A percentile compares a stretch with the other conserved stretches of the same genome.
Evolutionary conservation across 2,797 vertebrate species (phyloP).

Genomic region (Anas bernieri): DNA sequence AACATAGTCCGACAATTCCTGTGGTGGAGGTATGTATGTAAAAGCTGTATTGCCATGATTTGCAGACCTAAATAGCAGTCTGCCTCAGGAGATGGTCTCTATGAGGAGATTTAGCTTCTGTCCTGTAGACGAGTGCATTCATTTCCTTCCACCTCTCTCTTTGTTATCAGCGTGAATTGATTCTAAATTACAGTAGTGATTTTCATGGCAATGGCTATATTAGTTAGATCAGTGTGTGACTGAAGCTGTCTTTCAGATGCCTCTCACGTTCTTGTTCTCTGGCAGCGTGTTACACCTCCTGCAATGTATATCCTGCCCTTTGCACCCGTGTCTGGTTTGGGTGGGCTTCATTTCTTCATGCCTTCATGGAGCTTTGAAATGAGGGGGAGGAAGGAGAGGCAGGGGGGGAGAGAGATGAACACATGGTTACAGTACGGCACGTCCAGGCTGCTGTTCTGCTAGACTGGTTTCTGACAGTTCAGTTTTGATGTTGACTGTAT

Average conservation of each 20-base stretch:
- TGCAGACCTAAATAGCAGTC: not conserved
- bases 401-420: too few relatives aligned
- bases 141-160: not conserved
- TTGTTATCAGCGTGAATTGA: not conserved
- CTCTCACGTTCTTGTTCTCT: not conserved
- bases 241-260: not conserved
- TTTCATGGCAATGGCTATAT: not conserved
- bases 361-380: not conserved
- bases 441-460: not conserved
- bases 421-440: not conserved
- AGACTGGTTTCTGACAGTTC: not conserved
- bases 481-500: not conserved
- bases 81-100: not conserved
- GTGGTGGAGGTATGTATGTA: not conserved
- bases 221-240: not conserved
- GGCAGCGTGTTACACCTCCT: not conserved
- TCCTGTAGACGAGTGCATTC: not conserved
- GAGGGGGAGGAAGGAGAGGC: rapidly evolving
- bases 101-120: not conserved
- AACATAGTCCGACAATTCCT: not conserved
- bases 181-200: not conserved
- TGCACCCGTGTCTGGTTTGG: not conserved
- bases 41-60: not conserved
- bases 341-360: not conserved
- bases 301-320: not conserved